Conservation (phyloP, 2,797 vertebrate genomes). For the Hirundo rustica region DNA sequence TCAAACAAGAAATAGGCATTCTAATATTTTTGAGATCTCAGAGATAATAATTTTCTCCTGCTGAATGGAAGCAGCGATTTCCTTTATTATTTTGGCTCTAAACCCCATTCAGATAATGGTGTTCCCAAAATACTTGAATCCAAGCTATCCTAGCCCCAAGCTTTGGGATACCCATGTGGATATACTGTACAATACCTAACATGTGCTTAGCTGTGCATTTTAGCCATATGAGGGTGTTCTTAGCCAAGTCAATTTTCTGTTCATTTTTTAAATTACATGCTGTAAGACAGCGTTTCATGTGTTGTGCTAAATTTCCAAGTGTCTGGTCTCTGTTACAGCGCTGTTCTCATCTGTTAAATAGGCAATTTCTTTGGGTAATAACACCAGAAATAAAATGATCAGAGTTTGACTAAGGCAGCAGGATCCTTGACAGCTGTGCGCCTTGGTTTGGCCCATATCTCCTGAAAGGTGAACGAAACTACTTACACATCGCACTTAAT, state of each 20-base stretch:
- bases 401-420: slow-evolving; percentile 25
- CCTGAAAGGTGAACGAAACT: neutral
- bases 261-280: slow-evolving; percentile 55
- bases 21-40: neutral
- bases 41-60: neutral
- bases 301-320: slow-evolving; percentile 51
- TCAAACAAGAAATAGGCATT: neutral
- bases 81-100: neutral
- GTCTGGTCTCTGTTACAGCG: slow-evolving; percentile 48
- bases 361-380: slow-evolving; percentile 54
- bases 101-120: neutral
- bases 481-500: neutral
- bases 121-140: neutral
- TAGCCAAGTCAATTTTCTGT: slow-evolving; percentile 53
- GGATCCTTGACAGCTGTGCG: neutral
- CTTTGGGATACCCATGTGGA: neutral
- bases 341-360: slow-evolving; percentile 58
- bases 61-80: neutral
- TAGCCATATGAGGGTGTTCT: slow-evolving; percentile 30
- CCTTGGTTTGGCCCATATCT: slow-evolving; percentile 43
- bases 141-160: neutral
- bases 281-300: slow-evolving; percentile 33
- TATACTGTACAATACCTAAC: neutral
- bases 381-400: slow-evolving; percentile 9
- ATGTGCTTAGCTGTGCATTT: slow-evolving; percentile 31